These are phyloP conservation scores for Papilio machaon DNA, from an alignment of 1,140 invertebrate species.

Conservation along the genomic window DNA sequence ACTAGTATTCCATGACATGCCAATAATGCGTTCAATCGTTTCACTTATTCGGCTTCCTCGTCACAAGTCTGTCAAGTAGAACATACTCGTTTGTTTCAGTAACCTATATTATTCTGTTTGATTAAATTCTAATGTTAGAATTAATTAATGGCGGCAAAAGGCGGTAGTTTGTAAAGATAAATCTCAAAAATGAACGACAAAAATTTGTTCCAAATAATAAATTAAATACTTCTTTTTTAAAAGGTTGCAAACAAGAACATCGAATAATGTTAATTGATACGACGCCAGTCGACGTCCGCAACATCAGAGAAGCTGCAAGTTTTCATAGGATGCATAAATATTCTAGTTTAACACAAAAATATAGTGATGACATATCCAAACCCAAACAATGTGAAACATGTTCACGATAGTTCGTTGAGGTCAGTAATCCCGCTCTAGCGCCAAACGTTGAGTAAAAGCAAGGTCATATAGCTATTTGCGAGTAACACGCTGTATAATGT, in stretches of 20 bases:
- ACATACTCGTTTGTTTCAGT: slow-evolving; percentile 1
- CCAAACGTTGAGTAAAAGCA: slow-evolving; percentile 33
- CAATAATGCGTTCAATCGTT: slow-evolving; percentile 15
- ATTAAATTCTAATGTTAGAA: neutral
- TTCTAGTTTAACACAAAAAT: neutral
- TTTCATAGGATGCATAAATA: neutral
- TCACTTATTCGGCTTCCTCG: neutral
- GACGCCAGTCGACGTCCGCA: neutral
- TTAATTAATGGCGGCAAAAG: neutral
- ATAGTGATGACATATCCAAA: neutral
- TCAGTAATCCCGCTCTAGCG: slow-evolving; percentile 29
- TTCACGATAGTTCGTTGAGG: slow-evolving; percentile 9
- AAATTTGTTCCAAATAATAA: neutral
- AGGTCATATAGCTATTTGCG: slow-evolving; percentile 29
- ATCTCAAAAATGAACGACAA: neutral
- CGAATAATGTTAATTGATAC: neutral
- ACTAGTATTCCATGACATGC: neutral
- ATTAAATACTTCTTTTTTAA: too few relatives aligned
- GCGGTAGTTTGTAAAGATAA: neutral
- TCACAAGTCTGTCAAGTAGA: slow-evolving; percentile 4
- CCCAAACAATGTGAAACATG: slow-evolving; percentile 16
- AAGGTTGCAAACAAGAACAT: neutral
- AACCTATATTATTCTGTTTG: slow-evolving; percentile 8
- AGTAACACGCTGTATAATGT: slow-evolving; percentile 16
- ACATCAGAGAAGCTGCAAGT: neutral